phyloP scores from a whole-genome alignment of 2,797 vertebrate species.

The Gymnothorax reevesii region DNA sequence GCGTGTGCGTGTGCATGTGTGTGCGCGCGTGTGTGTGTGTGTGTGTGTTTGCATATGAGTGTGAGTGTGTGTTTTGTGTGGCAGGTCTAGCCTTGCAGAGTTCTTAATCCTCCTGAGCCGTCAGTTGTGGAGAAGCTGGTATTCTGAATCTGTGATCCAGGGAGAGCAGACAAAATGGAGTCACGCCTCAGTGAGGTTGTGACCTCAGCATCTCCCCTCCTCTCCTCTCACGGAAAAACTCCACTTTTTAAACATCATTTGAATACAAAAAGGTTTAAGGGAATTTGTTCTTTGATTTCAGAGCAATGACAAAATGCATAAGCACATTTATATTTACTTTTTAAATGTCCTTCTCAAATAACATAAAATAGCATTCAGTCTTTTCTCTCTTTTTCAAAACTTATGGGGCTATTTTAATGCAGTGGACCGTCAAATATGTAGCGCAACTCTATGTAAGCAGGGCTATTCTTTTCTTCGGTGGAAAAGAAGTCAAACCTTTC shows the following conservation, averaged over 20 bases:
- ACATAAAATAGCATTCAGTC: not conserved
- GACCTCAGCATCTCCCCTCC: not conserved
- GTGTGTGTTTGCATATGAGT: not conserved
- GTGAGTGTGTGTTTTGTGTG: not conserved
- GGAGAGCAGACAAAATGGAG: not conserved
- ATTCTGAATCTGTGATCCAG: not conserved
- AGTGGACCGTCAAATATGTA: not conserved
- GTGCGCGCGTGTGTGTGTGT: no score
- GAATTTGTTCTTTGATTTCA: not conserved
- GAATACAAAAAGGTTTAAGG: not conserved
- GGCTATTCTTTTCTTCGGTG: not conserved
- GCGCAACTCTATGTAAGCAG: not conserved
- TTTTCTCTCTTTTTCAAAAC: not conserved
- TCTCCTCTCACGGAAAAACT: not conserved
- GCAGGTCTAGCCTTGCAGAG: not conserved
- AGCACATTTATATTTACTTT: not conserved
- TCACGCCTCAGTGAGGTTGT: not conserved
- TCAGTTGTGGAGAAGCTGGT: not conserved
- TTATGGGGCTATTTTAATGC: not conserved
- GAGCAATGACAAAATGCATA: not conserved
- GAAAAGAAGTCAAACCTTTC: not conserved
- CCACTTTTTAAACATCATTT: not conserved
- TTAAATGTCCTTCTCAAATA: not conserved
- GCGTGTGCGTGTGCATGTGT: no score
- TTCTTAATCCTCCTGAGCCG: not conserved